These are phyloP conservation scores for Nannobrachium achirus DNA, from an alignment of 2,113 vertebrate species.

Conservation along the genomic window DNA sequence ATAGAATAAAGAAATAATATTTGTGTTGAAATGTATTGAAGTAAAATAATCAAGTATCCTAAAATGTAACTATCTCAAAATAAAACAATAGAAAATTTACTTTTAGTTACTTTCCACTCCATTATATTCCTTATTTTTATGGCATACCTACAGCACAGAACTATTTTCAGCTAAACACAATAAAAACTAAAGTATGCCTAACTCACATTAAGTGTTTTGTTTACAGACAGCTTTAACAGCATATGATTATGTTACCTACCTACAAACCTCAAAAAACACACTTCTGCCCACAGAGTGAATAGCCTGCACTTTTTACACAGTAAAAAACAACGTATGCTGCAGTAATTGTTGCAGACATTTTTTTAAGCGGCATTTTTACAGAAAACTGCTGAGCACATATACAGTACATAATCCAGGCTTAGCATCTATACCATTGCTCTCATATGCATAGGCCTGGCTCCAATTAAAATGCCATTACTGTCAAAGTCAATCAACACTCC, in stretches of 20 bases:
- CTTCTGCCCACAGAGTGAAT: conserved; percentile 38
- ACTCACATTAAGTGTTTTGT: not conserved
- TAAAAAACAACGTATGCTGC: conserved; percentile 32
- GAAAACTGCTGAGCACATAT: conserved; percentile 55
- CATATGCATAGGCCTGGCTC: conserved; percentile 70
- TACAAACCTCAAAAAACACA: conserved; percentile 46
- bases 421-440: conserved; percentile 54
- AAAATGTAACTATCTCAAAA: no score
- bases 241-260: conserved; percentile 2
- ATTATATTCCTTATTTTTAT: not conserved
- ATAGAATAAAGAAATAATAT: no score
- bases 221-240: conserved; percentile 36
- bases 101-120: not conserved
- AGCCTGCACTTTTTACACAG: conserved; percentile 16
- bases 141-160: not conserved
- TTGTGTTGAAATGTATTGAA: no score
- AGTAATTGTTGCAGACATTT: conserved; percentile 59
- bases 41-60: no score
- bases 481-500: conserved; percentile 74
- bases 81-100: no score
- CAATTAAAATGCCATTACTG: conserved; percentile 76
- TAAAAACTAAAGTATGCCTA: not conserved
- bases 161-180: conserved; percentile 3
- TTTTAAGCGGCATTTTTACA: conserved; percentile 62
- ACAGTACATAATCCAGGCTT: conserved; percentile 48